Evolutionary conservation across 2,113 vertebrate species (phyloP).

Genomic region (Thamnaconus septentrionalis): DNA sequence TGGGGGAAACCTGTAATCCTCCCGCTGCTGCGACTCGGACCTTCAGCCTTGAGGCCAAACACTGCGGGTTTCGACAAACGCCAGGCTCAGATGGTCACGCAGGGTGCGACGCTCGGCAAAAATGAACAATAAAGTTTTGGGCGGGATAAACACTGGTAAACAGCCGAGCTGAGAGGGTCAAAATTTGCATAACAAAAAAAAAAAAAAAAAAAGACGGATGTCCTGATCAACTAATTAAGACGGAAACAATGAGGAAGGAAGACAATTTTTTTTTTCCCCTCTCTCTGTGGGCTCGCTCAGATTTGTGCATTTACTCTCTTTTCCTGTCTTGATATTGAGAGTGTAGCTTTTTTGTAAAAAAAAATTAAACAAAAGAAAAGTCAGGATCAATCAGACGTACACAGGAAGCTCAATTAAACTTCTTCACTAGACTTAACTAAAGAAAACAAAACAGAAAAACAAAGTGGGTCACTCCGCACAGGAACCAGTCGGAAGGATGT

Average conservation of each 20-base stretch:
- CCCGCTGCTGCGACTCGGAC: constrained; percentile 29
- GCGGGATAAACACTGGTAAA: constrained; percentile 6
- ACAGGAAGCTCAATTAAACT: constrained; percentile 61
- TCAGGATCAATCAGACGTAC: constrained; percentile 58
- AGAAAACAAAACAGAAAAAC: neutral
- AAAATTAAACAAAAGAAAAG: no score
- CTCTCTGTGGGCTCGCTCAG: constrained; percentile 26
- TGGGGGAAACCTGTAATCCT: constrained; percentile 66
- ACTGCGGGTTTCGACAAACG: constrained; percentile 42
- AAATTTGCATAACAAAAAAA: constrained; percentile 11
- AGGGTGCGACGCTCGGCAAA: constrained; percentile 17
- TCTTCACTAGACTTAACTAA: constrained; percentile 54
- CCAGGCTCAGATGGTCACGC: constrained; percentile 60
- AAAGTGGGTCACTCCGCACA: constrained; percentile 60
- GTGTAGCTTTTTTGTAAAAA: no score
- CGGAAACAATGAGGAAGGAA: constrained; percentile 20
- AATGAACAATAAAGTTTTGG: constrained; percentile 26
- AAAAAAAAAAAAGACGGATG: neutral
- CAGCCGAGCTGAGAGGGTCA: constrained; percentile 3
- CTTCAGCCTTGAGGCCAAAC: constrained; percentile 37
- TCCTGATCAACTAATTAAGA: constrained; percentile 46
- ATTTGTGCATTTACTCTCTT: constrained; percentile 48
- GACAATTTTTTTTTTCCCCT: constrained; percentile 12
- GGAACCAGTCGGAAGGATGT: constrained; percentile 50
- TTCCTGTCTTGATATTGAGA: no score